Conservation (phyloP, 2,113 vertebrate genomes). For the Seriola dumerili region DNA sequence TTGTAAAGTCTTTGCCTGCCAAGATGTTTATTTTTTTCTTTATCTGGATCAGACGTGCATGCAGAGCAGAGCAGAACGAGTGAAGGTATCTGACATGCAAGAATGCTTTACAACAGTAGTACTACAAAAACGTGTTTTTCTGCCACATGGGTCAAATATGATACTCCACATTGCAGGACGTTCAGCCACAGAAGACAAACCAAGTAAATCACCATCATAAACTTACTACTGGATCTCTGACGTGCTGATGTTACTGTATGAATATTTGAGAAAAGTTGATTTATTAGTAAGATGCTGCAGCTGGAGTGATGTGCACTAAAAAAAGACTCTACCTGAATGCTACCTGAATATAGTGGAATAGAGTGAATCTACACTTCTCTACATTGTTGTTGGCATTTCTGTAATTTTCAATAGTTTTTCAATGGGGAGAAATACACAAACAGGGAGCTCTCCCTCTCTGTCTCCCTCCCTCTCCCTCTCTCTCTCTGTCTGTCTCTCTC, state of each 20-base stretch:
- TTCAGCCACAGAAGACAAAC: neutral
- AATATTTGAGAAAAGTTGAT: neutral
- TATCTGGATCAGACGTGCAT: neutral
- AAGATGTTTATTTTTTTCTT: neutral
- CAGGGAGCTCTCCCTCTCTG: conserved; percentile 19
- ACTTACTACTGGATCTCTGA: neutral
- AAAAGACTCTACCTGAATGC: neutral
- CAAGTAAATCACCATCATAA: neutral
- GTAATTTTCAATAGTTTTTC: conserved; percentile 22
- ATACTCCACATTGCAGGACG: neutral
- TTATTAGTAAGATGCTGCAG: neutral
- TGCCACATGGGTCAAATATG: neutral
- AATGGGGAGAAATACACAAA: conserved; percentile 33
- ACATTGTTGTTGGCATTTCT: neutral
- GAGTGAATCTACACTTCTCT: neutral
- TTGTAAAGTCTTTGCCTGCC: neutral
- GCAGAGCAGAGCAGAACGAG: neutral
- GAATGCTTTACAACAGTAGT: neutral
- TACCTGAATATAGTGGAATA: neutral
- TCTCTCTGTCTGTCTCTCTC: conserved; percentile 28
- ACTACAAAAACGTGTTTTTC: neutral
- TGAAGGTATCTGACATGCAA: neutral
- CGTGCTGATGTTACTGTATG: neutral
- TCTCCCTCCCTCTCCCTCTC: conserved; percentile 14
- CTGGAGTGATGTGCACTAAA: neutral